phyloP scores from a whole-genome alignment of 1,140 invertebrate species.

The Tetranychus cinnabarinus region DNA sequence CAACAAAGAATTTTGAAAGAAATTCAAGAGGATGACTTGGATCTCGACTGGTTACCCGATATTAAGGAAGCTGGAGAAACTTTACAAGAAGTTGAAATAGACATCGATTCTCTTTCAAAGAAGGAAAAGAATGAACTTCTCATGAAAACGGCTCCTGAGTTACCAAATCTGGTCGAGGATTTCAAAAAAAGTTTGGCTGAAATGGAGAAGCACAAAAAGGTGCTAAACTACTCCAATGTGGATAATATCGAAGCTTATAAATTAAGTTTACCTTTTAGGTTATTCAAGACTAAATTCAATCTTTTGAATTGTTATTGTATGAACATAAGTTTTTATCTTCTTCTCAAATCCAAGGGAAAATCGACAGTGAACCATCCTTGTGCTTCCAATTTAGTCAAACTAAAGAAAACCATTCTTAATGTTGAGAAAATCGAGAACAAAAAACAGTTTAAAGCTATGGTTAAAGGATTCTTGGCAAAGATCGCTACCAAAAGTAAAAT shows the following conservation, averaged over 20 bases:
- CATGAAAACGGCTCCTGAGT: conserved; percentile 10
- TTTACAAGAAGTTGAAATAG: conserved; percentile 16
- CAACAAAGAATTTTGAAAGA: conserved; percentile 11
- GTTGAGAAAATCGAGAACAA: conserved; percentile 1
- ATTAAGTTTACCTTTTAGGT: background rate
- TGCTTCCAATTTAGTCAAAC: background rate
- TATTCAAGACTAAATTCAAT: conserved; percentile 8
- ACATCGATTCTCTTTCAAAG: conserved; percentile 16
- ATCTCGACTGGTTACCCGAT: conserved; percentile 45
- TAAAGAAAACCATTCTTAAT: background rate
- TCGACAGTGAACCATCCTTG: conserved; percentile 55
- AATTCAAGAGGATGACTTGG: conserved; percentile 10
- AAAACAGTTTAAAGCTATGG: background rate
- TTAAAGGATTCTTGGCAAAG: background rate
- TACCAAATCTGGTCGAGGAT: conserved; percentile 6
- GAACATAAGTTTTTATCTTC: conserved; percentile 62
- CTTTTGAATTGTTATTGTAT: conserved; percentile 37
- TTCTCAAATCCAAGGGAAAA: conserved; percentile 43
- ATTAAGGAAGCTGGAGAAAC: conserved; percentile 27
- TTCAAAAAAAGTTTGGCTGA: conserved; percentile 22
- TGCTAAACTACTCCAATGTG: conserved; percentile 11
- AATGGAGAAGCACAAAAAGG: conserved; percentile 22
- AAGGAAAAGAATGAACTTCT: conserved; percentile 18
- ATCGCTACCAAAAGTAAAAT: background rate
- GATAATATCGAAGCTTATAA: conserved; percentile 2